Conservation (phyloP, 2,888 invertebrate genomes). For the Griposia aprilina region DNA sequence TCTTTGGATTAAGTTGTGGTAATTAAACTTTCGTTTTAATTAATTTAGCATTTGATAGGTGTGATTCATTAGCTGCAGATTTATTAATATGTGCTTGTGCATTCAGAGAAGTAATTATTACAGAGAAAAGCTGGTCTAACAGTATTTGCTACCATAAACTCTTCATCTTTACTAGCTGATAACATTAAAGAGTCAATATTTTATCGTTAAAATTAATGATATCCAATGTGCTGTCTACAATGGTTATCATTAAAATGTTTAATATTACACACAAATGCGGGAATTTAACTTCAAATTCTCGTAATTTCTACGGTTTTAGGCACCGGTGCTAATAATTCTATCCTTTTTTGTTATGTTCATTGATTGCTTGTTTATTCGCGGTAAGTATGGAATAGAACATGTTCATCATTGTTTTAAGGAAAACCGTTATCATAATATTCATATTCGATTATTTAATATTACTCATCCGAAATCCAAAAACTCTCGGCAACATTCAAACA, state of each 20-base stretch:
- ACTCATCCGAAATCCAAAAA: conserved; percentile 28
- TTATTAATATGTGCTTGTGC: conserved; percentile 13
- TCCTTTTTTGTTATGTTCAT: not conserved
- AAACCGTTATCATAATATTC: conserved; percentile 1
- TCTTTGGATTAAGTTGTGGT: conserved; percentile 4
- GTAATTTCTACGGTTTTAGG: not conserved
- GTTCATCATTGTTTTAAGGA: not conserved
- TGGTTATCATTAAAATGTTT: not conserved
- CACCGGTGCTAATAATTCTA: not conserved
- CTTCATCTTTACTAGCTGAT: conserved; percentile 26
- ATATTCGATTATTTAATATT: conserved; percentile 10
- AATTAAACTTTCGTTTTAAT: conserved; percentile 2
- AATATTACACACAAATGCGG: not conserved
- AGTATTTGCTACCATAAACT: conserved; percentile 2
- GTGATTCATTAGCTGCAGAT: conserved; percentile 14
- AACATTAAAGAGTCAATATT: conserved; percentile 3
- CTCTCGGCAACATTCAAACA: conserved; percentile 42
- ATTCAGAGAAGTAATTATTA: conserved; percentile 6
- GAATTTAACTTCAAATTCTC: not conserved
- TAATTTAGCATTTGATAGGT: not conserved
- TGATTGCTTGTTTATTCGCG: not conserved
- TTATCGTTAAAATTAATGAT: conserved; percentile 1
- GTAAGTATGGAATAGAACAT: not conserved
- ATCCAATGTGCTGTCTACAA: conserved; percentile 11
- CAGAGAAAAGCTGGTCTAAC: not conserved